Evolutionary conservation across 2,888 invertebrate genomes (phyloP), one percentile per base, ranked within the genome.

Genomic region (Lasioglossum vierecki): DNA sequence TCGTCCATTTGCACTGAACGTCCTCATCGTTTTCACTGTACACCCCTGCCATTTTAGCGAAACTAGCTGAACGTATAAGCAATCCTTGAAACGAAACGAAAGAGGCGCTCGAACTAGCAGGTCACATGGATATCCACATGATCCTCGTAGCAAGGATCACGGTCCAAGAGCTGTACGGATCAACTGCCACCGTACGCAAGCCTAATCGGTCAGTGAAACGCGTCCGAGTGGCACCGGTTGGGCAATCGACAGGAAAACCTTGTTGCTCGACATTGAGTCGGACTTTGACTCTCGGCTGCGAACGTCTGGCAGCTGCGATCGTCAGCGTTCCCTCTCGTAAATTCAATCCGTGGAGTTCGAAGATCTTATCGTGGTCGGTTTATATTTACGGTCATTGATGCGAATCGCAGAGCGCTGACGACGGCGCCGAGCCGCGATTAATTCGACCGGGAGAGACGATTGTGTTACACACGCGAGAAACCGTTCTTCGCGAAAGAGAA

Each of bases 231-330:
- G 41, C 66, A 60, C 73, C 71, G 71, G 73, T 85, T 76, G 79
- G 74, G 53, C 86, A 79, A 88, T 79, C 35, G 71, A 79, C 30
- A 66, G 66, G 80, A 73, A 82, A 85, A 72, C 80, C 86, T 85
- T 80, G 76, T 81, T 82, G 71, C 75, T 41, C 84, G 88, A 77
- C 86, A 85, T 81, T 82, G 76, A 89, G 41, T 75, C 83, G 83
- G 86, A 82, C 89, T 90, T 86, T 90, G 88, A 87, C 89, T 80
- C 73, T 18, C 30, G n/a, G 18, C 30, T 53, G 22, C 15, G 66
- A 66, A 35, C 63, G 82, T 75, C 83, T 81, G 84, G 77, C 82
- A 84, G 81, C 80, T 82, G 76, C 77, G 8, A 75, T 60, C 72
- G 76, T 74, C 53, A 22, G n/a, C 74, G 39, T 66, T 66, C 81